Conservation (phyloP, 2,888 invertebrate genomes). For the Philereme transversata region DNA sequence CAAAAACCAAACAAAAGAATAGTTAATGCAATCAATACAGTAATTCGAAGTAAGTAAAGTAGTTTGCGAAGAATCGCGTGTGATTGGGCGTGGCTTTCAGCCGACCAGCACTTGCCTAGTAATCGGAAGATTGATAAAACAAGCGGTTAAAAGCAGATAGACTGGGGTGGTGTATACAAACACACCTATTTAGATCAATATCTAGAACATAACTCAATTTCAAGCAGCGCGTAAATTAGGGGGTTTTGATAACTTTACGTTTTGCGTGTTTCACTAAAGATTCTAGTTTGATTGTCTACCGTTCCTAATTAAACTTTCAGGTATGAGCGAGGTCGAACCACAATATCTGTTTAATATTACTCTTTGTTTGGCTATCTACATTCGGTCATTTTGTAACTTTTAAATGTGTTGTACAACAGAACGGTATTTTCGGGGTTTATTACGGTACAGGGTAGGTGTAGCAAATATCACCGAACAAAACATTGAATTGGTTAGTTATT, state of each 20-base stretch:
- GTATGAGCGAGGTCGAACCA: conserved; percentile 28
- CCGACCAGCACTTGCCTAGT: conserved; percentile 44
- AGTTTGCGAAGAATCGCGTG: conserved; percentile 48
- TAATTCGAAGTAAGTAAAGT: conserved; percentile 23
- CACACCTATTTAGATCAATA: conserved; percentile 50
- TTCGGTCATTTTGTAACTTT: conserved; percentile 24
- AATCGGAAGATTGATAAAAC: conserved; percentile 65
- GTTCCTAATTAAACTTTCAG: conserved; percentile 38
- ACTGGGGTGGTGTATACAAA: conserved; percentile 48
- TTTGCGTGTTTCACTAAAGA: conserved; percentile 28
- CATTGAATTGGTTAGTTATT: conserved; percentile 1
- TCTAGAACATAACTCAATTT: conserved; percentile 47
- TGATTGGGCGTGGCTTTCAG: conserved; percentile 46
- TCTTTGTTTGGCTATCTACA: conserved; percentile 29
- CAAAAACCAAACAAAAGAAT: neutral
- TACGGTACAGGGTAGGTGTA: conserved; percentile 9
- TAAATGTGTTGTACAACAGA: conserved; percentile 16
- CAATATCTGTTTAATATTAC: conserved; percentile 34
- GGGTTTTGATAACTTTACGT: conserved; percentile 21
- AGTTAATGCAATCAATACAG: conserved; percentile 8
- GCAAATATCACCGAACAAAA: conserved; percentile 1
- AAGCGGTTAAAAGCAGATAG: conserved; percentile 49
- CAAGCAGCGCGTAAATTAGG: conserved; percentile 32
- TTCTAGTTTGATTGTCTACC: conserved; percentile 32
- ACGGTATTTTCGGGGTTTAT: conserved; percentile 16